Base-by-base conservation (phyloP, 2,888 invertebrate genomes). In the Cryptus viduatorius region DNA sequence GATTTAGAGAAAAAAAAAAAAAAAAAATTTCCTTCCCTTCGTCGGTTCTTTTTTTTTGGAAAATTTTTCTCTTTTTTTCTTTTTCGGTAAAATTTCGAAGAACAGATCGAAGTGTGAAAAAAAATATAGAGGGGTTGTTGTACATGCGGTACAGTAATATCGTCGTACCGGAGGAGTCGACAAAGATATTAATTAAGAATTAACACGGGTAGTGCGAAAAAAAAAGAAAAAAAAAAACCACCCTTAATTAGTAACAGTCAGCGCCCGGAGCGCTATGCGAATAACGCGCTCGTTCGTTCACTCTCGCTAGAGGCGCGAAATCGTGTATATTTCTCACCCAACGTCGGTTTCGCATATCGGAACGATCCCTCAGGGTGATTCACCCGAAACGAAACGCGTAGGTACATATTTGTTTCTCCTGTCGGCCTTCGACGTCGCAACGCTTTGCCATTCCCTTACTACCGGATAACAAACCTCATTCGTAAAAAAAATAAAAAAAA, bases 111-210 rank as follows among this genome's bases (percentile, higher is more conserved):
- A 79, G 73, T 24, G 56, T 16, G 56, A 61, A 59, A 44, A 56
- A 37, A 71, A 24, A 29, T 37, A 68, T 69, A 56, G 71, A 64
- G 77, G 80, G 56, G 72, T 73, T 65, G 1, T n/a, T n/a, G 24
- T 72, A 72, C 82, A 65, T 76, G 78, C 64, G 67, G 16, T 44
- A 83, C 84, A 71, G 82, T 79, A 78, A 85, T 84, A 87, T 65
- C 65, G 50, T 29, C 83, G 87, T 86, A 85, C 84, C 88, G 88
- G 88, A 89, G 90, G 87, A 88, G 86, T 85, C 86, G 90, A 90
- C 90, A 91, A 92, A 90, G 90, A 91, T 91, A 92, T 92, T 92
- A 92, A 92, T 92, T 92, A 92, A 92, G 90, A 92, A 92, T 92
- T 92, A 92, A 92, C 91, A 92, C 90, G 91, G 91, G 90, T 92